Evolutionary conservation across 1,140 invertebrate species (phyloP), one percentile per base, ranked within the genome.

Genomic region (Pseudomyrmex sp.): DNA sequence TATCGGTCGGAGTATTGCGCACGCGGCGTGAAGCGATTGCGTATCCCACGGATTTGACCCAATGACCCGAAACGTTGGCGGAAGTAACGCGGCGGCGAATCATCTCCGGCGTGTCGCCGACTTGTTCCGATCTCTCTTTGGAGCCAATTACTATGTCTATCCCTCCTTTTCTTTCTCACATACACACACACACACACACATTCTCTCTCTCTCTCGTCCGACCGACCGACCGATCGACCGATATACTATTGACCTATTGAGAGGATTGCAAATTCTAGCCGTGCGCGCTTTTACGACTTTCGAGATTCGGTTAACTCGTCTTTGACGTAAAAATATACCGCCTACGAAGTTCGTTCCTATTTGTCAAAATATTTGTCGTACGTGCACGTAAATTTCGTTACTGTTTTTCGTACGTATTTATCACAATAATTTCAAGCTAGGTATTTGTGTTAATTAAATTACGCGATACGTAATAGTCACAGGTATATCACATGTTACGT

Each of bases 1-100:
- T 35, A 35, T 35, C 35, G 35, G 35, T 35, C 35, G 35, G 35
- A 35, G 1, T 50, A 68, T 68, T 54, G 35, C 20, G n/a, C 15
- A 79, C 20, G 44, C 54, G 48, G 52, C 35, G 15, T 26, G 15
- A 10, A 12, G 20, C 54, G 65, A n/a, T 44, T 48, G 63, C 63
- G 63, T 59, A 80, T 59, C 59, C 8, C 46, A 54, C 12, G 4
- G 52, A 56, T 77, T 77, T 79, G 76, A 80, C 76, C 76, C 66
- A 70, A 70, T 79, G 63, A 79, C 76, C 76, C n/a, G 75, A 46
- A 69, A 69, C 26, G 61, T 20, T 20, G 20, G 13, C 50, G 18
- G 62, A 77, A 56, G 50, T 68, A 58, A 77, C 75, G 75, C 18
- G 15, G 44, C 12, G 23, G 65, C 65, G 65, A 61, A 59, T 79